Conservation (phyloP, 1,140 invertebrate species). For the Hypsibius dujardini region DNA sequence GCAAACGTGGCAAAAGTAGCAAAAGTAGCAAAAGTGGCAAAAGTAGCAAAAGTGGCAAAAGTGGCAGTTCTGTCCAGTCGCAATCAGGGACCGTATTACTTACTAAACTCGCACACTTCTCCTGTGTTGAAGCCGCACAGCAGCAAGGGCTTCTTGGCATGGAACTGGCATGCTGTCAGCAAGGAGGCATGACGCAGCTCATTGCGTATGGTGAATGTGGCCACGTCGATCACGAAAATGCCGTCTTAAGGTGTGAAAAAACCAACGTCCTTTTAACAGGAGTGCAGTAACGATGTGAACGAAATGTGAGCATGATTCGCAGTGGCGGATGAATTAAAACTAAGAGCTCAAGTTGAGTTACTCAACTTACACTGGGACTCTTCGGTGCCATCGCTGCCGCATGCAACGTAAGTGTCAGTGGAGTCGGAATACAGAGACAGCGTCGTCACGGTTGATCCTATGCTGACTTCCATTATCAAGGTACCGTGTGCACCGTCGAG, state of each 20-base stretch:
- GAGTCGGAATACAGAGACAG: background rate
- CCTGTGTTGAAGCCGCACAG: constrained; percentile 11
- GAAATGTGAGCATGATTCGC: too few species aligned
- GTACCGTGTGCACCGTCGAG: background rate
- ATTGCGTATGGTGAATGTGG: constrained; percentile 10
- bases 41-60: too few species aligned
- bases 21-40: too few species aligned
- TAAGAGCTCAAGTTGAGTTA: too few species aligned
- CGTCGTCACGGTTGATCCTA: background rate
- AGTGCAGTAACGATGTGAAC: background rate
- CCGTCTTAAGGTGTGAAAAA: constrained; percentile 8
- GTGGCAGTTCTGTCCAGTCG: too few species aligned
- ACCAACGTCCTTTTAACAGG: too few species aligned
- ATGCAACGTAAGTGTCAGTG: background rate
- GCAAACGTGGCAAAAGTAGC: too few species aligned
- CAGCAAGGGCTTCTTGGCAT: background rate
- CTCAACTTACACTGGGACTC: constrained; percentile 12
- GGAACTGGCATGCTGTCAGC: background rate
- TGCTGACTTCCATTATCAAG: background rate
- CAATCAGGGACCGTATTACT: too few species aligned
- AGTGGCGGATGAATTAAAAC: too few species aligned
- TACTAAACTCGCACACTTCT: constrained; percentile 12
- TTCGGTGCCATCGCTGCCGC: background rate
- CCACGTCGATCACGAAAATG: constrained; percentile 15
- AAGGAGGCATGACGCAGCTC: background rate